A percentile compares a stretch with the other conserved stretches of the same genome.
Conservation (phyloP, 2,113 vertebrate species). For the Acrocephalus kingi region DNA sequence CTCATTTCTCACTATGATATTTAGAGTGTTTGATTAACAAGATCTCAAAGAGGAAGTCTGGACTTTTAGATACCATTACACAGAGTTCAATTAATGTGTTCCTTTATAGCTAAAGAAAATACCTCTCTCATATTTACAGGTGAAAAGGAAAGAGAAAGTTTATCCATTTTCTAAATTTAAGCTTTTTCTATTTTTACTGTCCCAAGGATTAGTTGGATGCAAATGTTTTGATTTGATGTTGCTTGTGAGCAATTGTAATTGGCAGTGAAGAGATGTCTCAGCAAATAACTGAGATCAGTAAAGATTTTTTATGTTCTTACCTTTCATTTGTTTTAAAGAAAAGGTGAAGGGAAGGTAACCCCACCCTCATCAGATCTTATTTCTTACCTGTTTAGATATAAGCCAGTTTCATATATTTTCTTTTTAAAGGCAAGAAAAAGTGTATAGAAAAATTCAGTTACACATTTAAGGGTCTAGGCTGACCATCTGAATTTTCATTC, state of each 20-base stretch:
- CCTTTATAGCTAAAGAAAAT: neutral
- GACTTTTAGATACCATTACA: neutral
- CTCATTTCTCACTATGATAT: neutral
- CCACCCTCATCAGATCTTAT: accelerated
- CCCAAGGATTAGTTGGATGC: neutral
- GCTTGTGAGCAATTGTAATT: neutral
- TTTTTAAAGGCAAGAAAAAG: neutral
- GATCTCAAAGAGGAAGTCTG: neutral
- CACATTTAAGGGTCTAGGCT: neutral
- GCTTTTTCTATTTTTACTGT: neutral
- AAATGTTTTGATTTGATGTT: neutral
- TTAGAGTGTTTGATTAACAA: neutral
- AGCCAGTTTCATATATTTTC: neutral
- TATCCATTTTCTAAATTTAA: neutral
- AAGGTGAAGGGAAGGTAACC: neutral
- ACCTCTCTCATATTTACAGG: neutral
- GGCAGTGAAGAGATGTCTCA: neutral
- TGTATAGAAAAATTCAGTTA: neutral
- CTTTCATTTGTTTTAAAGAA: neutral
- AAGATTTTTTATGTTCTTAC: neutral
- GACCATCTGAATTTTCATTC: neutral
- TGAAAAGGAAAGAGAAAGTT: neutral
- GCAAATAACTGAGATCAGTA: neutral
- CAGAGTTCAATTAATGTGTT: neutral
- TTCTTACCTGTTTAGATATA: neutral